Percentiles rank a stretch among this genome's conserved stretches.
Evolutionary conservation across 1,140 invertebrate genomes (phyloP).

Genomic region (Phenacoccus solenopsis): DNA sequence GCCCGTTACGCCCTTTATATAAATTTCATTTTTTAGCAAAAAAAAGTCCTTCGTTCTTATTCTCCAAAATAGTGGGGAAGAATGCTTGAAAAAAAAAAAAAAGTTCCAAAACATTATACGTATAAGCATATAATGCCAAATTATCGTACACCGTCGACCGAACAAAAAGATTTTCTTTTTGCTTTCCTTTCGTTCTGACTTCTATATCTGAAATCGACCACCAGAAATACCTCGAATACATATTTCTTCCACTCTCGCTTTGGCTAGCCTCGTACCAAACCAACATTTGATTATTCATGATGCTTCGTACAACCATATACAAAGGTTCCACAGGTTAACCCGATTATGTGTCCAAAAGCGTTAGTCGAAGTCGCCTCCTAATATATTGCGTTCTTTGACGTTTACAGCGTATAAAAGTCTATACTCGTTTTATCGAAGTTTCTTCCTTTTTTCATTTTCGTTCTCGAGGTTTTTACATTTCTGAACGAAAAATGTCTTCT

Average conservation of each 20-base stretch:
- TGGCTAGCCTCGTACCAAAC: neutral
- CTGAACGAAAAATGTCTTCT: too few species aligned
- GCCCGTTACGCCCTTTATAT: neutral
- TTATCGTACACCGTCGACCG: neutral
- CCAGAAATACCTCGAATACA: neutral
- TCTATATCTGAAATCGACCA: neutral
- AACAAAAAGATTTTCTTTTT: neutral
- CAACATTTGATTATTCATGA: constrained; percentile 2
- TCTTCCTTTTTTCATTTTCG: too few species aligned
- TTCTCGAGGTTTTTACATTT: too few species aligned
- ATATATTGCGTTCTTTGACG: neutral
- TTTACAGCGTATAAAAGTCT: too few species aligned
- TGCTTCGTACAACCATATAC: neutral
- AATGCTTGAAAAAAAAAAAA: neutral
- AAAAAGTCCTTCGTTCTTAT: neutral
- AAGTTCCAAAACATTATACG: neutral
- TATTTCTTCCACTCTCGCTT: neutral
- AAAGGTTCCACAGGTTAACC: neutral
- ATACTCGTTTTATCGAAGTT: too few species aligned
- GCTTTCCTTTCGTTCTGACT: too few species aligned
- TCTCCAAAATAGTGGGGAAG: neutral
- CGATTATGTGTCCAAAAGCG: neutral
- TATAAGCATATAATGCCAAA: neutral
- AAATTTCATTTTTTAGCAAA: neutral
- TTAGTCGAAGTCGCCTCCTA: too few species aligned